phyloP scores from a whole-genome alignment of 2,888 invertebrate genomes.

The Agrotis puta region DNA sequence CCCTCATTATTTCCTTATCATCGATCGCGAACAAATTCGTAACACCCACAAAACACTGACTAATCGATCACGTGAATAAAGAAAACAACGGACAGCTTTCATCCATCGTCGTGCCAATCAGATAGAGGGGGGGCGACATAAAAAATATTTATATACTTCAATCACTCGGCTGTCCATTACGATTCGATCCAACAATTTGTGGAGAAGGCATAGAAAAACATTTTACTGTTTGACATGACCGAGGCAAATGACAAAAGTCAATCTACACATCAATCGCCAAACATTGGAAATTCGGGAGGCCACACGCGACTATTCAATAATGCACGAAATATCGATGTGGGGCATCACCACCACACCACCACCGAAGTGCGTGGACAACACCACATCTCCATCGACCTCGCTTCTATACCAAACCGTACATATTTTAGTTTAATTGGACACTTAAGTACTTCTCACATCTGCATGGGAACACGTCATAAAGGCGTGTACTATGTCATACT shows the following conservation, averaged over 20 bases:
- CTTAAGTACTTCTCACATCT: slow-evolving; percentile 20
- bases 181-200: slow-evolving; percentile 84
- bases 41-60: slow-evolving; percentile 52
- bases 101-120: slow-evolving; percentile 88
- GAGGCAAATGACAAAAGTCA: slow-evolving; percentile 91
- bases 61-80: slow-evolving; percentile 74
- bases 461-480: neutral
- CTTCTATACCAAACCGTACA: slow-evolving; percentile 67
- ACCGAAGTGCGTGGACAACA: slow-evolving; percentile 76
- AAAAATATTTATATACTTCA: slow-evolving; percentile 80
- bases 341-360: slow-evolving; percentile 79
- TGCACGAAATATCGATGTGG: slow-evolving; percentile 90
- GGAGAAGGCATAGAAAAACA: slow-evolving; percentile 87
- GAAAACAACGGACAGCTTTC: slow-evolving; percentile 81
- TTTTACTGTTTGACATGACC: slow-evolving; percentile 89
- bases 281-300: slow-evolving; percentile 90
- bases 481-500: neutral
- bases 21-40: slow-evolving; percentile 66
- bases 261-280: slow-evolving; percentile 91
- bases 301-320: slow-evolving; percentile 90
- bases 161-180: slow-evolving; percentile 88
- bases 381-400: slow-evolving; percentile 76
- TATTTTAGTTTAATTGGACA: slow-evolving; percentile 56
- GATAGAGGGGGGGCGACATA: slow-evolving; percentile 74
- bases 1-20: slow-evolving; percentile 62